Conservation (phyloP, 2,797 vertebrate species). For the Enteromius fasciolatus region DNA sequence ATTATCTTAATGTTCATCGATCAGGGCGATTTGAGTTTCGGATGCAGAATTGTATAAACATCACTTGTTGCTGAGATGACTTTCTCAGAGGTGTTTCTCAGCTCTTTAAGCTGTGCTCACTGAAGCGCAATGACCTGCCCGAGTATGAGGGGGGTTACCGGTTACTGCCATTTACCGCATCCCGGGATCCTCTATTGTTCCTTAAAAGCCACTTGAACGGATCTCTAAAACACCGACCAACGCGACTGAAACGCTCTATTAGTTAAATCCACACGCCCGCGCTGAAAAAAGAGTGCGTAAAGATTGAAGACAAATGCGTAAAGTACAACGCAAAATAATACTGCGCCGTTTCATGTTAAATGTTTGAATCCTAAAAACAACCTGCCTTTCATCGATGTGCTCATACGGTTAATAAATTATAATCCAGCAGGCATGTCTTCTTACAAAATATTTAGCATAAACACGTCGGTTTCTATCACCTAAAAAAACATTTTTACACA, state of each 20-base stretch:
- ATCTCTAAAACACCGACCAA: conserved; percentile 76
- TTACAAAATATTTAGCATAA: background rate
- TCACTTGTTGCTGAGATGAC: conserved; percentile 46
- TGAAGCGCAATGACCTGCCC: conserved; percentile 59
- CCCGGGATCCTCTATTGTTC: conserved; percentile 79
- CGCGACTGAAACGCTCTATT: conserved; percentile 67
- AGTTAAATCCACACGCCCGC: conserved; percentile 65
- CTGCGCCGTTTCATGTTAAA: background rate
- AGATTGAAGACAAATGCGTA: background rate
- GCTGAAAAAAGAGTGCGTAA: conserved; percentile 10
- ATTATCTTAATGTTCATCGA: background rate
- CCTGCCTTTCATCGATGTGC: background rate
- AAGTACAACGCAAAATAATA: background rate
- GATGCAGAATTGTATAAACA: background rate
- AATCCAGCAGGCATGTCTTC: background rate
- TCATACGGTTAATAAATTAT: background rate
- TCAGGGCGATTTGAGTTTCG: background rate
- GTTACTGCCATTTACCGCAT: conserved; percentile 73
- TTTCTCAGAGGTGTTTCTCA: conserved; percentile 26
- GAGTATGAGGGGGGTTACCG: conserved; percentile 68
- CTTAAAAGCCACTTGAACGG: conserved; percentile 74
- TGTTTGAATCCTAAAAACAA: background rate
- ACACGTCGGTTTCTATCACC: background rate
- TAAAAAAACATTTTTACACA: background rate
- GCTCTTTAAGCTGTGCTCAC: conserved; percentile 17